Evolutionary conservation across 1,140 invertebrate species (phyloP).

Genomic region (Drosophila dunni): DNA sequence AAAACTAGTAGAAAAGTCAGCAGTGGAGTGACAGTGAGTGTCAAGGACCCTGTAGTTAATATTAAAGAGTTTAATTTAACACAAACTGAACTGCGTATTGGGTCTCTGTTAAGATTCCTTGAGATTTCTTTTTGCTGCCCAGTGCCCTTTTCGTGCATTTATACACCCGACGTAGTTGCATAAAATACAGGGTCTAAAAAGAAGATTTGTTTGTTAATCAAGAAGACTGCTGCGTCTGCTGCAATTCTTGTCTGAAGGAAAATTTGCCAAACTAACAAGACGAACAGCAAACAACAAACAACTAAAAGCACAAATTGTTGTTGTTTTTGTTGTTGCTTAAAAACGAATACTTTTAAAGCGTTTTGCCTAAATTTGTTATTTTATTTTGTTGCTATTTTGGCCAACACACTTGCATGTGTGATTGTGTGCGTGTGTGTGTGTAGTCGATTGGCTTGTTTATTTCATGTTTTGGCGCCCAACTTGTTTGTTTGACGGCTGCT

Average conservation of each 20-base stretch:
- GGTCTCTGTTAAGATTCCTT: no score
- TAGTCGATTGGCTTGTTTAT: constrained; percentile 76
- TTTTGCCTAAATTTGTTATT: constrained; percentile 35
- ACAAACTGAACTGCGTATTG: no score
- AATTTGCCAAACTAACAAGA: constrained; percentile 56
- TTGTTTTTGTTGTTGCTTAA: constrained; percentile 13
- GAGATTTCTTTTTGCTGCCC: no score
- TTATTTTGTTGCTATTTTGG: constrained; percentile 13
- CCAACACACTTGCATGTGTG: constrained; percentile 6
- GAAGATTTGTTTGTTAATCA: constrained; percentile 70
- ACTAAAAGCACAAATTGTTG: constrained; percentile 52
- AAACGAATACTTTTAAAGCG: constrained; percentile 19
- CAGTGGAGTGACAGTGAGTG: no score
- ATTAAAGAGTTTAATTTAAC: no score
- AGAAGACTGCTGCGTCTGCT: constrained; percentile 32
- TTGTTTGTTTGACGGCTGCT: constrained; percentile 59
- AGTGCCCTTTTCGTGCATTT: no score
- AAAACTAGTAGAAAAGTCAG: no score
- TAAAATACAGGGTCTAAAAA: not conserved
- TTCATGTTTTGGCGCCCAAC: constrained; percentile 79
- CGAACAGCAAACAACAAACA: constrained; percentile 12
- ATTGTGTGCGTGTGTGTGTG: constrained; percentile 33
- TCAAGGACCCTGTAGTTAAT: no score
- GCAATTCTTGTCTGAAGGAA: constrained; percentile 47
- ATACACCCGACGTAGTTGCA: no score